Conservation (phyloP, 2,888 invertebrate genomes). For the Creontiades dilutus region DNA sequence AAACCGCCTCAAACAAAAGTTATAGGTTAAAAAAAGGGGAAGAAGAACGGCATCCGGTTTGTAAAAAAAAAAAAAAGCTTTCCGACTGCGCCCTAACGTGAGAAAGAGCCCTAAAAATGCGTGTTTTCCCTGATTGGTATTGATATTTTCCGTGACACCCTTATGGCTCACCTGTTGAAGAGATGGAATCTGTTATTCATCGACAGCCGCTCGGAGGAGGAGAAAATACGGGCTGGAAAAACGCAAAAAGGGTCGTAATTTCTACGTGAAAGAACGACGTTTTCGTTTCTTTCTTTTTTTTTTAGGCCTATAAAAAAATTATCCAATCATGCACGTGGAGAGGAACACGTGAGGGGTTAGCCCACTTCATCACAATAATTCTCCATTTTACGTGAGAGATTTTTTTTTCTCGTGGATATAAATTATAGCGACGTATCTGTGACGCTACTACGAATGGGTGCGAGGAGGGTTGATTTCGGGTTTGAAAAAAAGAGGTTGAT, state of each 20-base stretch:
- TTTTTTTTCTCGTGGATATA: conserved; percentile 8
- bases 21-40: not conserved
- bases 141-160: conserved; percentile 52
- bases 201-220: conserved; percentile 23
- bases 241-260: conserved; percentile 56
- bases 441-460: not conserved
- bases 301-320: conserved; percentile 36
- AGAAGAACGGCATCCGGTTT: not conserved
- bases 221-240: conserved; percentile 2
- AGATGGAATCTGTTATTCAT: conserved; percentile 61
- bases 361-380: conserved; percentile 58
- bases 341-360: not conserved
- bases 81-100: not conserved
- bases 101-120: conserved; percentile 36
- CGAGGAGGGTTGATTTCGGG: conserved; percentile 9
- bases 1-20: not conserved
- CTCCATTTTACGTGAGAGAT: conserved; percentile 58
- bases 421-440: conserved; percentile 50
- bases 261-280: conserved; percentile 38
- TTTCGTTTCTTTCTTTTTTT: not conserved
- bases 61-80: not conserved
- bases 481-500: conserved; percentile 16
- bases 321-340: conserved; percentile 29
- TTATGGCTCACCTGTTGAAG: conserved; percentile 67
- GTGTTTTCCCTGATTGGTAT: conserved; percentile 50